Conservation (phyloP, 1,140 invertebrate genomes). For the Nylanderia fulva region DNA sequence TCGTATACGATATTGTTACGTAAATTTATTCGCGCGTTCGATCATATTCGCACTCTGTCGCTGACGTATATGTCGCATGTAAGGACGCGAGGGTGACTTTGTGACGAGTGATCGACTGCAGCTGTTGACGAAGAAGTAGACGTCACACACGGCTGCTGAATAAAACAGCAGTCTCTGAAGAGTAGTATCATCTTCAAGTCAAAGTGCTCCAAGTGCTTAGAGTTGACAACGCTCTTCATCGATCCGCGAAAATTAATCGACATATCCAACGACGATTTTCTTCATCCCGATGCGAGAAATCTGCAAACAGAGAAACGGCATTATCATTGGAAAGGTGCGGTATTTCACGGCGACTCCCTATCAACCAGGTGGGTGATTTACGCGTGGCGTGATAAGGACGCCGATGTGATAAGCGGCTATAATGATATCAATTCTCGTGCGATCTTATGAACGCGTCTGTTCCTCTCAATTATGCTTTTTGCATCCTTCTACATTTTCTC, state of each 20-base stretch:
- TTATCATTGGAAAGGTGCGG: conserved; percentile 54
- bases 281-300: conserved; percentile 1
- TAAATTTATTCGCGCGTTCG: conserved; percentile 42
- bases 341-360: conserved; percentile 62
- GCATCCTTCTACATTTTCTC: not conserved
- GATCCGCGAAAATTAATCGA: conserved; percentile 43
- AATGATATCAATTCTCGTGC: conserved; percentile 39
- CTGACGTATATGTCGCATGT: not conserved
- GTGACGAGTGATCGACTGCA: conserved; percentile 17
- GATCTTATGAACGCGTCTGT: not conserved
- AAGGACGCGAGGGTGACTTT: not conserved
- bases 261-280: not conserved
- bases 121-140: not conserved
- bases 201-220: not conserved
- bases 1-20: not conserved
- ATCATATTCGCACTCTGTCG: conserved; percentile 17
- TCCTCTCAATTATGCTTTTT: not conserved
- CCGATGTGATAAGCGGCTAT: conserved; percentile 26
- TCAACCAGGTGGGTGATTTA: conserved; percentile 70
- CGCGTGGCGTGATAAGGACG: conserved; percentile 27
- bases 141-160: conserved; percentile 12
- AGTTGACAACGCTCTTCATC: not conserved
- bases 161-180: conserved; percentile 4
- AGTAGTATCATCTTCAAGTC: not conserved
- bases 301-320: conserved; percentile 7